A percentile compares a stretch with the other conserved stretches of the same genome.
phyloP scores from a whole-genome alignment of 2,888 invertebrate species.

The Orchesella flavescens region DNA sequence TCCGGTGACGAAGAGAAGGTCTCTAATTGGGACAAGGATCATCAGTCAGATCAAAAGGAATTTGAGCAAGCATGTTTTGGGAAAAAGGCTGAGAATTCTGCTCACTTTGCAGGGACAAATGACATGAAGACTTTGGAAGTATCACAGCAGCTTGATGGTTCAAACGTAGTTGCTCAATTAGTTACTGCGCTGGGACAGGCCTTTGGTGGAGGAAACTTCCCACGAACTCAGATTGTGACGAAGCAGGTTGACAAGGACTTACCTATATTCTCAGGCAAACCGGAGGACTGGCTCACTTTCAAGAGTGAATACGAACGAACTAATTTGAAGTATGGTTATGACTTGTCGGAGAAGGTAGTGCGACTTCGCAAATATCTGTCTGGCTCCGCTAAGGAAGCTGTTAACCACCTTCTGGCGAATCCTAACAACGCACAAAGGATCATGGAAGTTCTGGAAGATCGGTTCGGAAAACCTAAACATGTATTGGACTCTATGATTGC shows the following conservation, averaged over 20 bases:
- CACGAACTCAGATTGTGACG: background rate
- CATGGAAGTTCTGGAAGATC: background rate
- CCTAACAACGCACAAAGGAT: background rate
- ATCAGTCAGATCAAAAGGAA: too few species aligned
- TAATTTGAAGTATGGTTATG: background rate
- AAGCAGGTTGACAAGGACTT: slow-evolving; percentile 35
- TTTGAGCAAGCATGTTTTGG: too few species aligned
- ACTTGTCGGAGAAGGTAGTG: background rate
- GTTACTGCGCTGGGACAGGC: too few species aligned
- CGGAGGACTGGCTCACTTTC: background rate
- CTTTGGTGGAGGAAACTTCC: too few species aligned
- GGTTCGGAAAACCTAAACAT: background rate
- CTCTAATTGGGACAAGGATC: too few species aligned
- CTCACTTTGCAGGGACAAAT: too few species aligned
- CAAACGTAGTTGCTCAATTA: too few species aligned
- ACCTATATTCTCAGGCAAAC: background rate
- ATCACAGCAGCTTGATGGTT: too few species aligned
- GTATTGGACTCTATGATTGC: background rate
- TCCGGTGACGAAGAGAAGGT: too few species aligned
- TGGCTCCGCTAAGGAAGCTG: background rate
- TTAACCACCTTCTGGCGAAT: background rate
- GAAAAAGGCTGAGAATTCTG: too few species aligned
- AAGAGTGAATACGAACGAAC: background rate
- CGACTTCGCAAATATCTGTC: background rate
- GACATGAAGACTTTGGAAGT: too few species aligned